These are phyloP conservation scores for Gopherus flavomarginatus DNA, from an alignment of 2,113 vertebrate genomes.

Conservation along the genomic window DNA sequence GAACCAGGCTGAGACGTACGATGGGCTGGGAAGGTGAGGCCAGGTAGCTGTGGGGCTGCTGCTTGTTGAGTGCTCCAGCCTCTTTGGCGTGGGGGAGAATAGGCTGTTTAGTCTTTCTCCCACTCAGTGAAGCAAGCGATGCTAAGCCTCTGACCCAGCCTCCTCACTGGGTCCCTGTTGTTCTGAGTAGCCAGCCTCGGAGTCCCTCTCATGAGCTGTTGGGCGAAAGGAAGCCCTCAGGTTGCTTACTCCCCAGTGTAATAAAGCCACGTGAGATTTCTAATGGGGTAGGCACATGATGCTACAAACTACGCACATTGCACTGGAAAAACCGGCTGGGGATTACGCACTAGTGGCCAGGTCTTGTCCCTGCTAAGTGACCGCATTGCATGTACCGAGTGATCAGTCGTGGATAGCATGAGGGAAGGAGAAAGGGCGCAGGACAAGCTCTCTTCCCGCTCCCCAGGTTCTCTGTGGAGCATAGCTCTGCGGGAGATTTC, in stretches of 20 bases:
- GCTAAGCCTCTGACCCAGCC: background rate
- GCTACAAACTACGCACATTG: background rate
- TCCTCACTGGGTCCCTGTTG: background rate
- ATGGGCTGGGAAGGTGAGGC: background rate
- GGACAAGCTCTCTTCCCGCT: background rate
- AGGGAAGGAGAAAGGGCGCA: background rate
- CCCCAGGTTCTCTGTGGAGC: too few relatives aligned
- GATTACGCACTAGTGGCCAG: fast-evolving
- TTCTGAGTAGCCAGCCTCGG: background rate
- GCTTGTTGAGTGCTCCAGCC: too few relatives aligned
- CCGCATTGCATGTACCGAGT: too few relatives aligned
- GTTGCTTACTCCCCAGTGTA: background rate
- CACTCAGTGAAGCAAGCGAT: background rate
- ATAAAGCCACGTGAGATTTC: background rate
- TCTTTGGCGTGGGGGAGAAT: background rate
- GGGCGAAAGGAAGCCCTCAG: background rate
- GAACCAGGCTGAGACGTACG: background rate
- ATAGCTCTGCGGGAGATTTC: too few relatives aligned
- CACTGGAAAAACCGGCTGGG: background rate
- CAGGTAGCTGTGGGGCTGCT: background rate
- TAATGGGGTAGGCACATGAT: background rate
- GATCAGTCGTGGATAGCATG: background rate
- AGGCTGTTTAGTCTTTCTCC: background rate
- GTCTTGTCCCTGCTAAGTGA: background rate
- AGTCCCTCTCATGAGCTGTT: background rate